A percentile compares a stretch with the other conserved stretches of the same genome.
Evolutionary conservation across 1,140 invertebrate species (phyloP).

Genomic region (Caenorhabditis remanei): DNA sequence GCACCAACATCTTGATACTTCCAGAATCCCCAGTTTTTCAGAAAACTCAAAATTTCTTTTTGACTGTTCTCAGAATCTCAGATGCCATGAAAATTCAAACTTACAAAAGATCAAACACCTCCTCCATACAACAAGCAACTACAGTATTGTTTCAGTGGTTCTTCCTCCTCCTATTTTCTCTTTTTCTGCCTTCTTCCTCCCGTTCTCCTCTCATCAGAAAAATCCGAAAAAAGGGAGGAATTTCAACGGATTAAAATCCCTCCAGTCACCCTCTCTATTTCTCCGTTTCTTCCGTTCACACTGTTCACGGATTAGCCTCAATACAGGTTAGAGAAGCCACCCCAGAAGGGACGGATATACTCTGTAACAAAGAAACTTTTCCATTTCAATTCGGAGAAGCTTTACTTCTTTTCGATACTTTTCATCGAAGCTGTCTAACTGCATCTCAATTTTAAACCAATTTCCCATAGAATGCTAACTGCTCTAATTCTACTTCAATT

Average conservation of each 20-base stretch:
- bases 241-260: slow-evolving; percentile 49
- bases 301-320: slow-evolving; percentile 37
- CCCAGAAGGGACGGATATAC: slow-evolving; percentile 19
- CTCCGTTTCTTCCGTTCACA: not conserved
- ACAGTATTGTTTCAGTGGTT: slow-evolving; percentile 1
- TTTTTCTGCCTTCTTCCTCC: not conserved
- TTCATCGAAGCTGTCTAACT: slow-evolving; percentile 5
- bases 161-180: not conserved
- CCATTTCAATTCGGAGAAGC: not conserved
- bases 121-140: not conserved
- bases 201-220: not conserved
- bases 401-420: not conserved
- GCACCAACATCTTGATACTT: too few species aligned
- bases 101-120: not conserved
- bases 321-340: slow-evolving; percentile 37
- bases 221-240: slow-evolving; percentile 42
- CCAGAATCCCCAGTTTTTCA: too few species aligned
- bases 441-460: not conserved
- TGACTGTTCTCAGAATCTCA: too few species aligned
- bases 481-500: slow-evolving; percentile 29
- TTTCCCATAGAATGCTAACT: slow-evolving; percentile 2
- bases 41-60: too few species aligned
- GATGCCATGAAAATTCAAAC: not conserved
- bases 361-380: slow-evolving; percentile 50
- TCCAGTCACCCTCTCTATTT: not conserved